Evolutionary conservation across 2,888 invertebrate genomes (phyloP).

Genomic region (Agriopis aurantiaria): DNA sequence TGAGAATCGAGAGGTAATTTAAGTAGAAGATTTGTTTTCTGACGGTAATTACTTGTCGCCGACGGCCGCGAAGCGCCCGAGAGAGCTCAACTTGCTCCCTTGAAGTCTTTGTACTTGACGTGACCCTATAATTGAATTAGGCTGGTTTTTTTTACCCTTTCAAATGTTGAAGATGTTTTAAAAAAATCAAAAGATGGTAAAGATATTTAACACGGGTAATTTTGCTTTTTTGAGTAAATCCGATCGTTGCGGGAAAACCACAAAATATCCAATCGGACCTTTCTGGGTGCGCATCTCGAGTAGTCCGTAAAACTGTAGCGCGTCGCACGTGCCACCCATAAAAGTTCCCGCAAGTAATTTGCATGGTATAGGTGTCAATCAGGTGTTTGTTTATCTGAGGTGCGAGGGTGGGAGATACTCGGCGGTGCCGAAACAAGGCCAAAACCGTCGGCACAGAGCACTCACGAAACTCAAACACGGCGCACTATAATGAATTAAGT

Average conservation of each 20-base stretch:
- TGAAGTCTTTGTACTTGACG: constrained; percentile 42
- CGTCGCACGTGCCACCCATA: constrained; percentile 46
- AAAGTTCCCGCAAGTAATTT: constrained; percentile 61
- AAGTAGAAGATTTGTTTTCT: constrained; percentile 56
- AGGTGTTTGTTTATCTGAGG: constrained; percentile 68
- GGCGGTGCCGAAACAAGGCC: constrained; percentile 60
- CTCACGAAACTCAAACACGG: constrained; percentile 78
- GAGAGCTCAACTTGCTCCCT: constrained; percentile 40
- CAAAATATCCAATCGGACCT: constrained; percentile 14
- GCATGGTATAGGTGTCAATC: constrained; percentile 73
- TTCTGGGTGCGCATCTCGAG: constrained; percentile 1
- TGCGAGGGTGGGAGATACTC: constrained; percentile 45
- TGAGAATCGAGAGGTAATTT: constrained; percentile 57
- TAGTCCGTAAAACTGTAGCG: constrained; percentile 1
- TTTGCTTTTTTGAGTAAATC: constrained; percentile 17
- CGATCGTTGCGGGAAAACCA: background rate
- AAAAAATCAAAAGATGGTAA: constrained; percentile 11
- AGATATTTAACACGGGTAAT: background rate
- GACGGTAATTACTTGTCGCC: constrained; percentile 50
- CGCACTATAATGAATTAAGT: constrained; percentile 83
- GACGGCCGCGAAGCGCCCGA: constrained; percentile 42
- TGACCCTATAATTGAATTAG: constrained; percentile 44
- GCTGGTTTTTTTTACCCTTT: constrained; percentile 37
- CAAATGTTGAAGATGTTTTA: constrained; percentile 23
- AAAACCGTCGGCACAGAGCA: constrained; percentile 61